These are phyloP conservation scores for Falco punctatus DNA, from an alignment of 2,113 vertebrate genomes.

Conservation along the genomic window DNA sequence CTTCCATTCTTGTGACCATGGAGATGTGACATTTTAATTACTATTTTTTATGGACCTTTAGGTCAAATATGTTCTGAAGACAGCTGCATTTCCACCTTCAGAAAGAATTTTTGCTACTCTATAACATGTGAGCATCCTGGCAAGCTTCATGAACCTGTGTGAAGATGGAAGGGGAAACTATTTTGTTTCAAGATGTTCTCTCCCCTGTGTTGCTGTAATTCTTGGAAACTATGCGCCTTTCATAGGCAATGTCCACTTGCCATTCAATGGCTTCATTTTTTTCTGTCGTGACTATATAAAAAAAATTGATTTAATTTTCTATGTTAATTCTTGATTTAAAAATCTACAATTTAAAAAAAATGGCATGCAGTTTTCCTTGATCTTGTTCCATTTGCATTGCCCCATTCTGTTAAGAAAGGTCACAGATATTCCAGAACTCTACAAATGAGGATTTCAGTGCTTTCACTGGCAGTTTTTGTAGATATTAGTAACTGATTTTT, in stretches of 20 bases:
- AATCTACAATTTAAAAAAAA: background rate
- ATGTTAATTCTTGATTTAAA: background rate
- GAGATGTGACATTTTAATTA: background rate
- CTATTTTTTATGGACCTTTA: background rate
- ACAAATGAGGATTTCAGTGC: background rate
- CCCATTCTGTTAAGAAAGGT: background rate
- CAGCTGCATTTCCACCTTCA: background rate
- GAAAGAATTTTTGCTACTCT: background rate
- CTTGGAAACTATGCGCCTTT: background rate
- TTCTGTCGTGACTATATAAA: background rate
- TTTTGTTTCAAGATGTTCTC: background rate
- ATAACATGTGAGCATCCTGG: background rate
- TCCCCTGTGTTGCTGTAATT: background rate
- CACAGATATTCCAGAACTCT: background rate
- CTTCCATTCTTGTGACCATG: background rate
- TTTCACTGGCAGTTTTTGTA: background rate
- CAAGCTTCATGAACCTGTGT: background rate
- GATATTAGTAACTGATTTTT: background rate
- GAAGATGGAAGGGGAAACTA: background rate
- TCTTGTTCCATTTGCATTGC: background rate
- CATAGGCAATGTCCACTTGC: background rate
- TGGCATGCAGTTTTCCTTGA: accelerated
- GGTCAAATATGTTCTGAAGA: background rate
- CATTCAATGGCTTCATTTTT: background rate
- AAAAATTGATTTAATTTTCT: background rate